phyloP scores from a whole-genome alignment of 1,140 invertebrate genomes.

The Drosophila malerkotliana region DNA sequence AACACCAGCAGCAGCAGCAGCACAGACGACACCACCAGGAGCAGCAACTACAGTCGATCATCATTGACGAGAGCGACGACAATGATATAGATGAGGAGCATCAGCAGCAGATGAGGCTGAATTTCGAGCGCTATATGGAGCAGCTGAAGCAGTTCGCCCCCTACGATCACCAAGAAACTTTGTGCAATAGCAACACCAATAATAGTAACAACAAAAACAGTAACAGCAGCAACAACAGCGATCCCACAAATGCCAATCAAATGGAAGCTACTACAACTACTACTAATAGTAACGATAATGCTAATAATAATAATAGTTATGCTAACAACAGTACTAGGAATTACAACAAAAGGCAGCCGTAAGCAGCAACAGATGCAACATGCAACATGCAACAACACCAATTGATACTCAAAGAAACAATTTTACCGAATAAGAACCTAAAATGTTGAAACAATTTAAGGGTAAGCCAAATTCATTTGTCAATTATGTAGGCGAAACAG shows the following conservation, averaged over 20 bases:
- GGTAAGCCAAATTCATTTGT: conserved; percentile 80
- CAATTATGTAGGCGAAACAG: conserved; percentile 61
- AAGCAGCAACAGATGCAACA: conserved; percentile 17
- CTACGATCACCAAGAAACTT: conserved; percentile 35
- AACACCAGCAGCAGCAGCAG: conserved; percentile 6
- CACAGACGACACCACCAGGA: conserved; percentile 19
- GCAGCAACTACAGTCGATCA: conserved; percentile 54
- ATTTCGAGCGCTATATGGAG: conserved; percentile 69
- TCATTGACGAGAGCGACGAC: conserved; percentile 73
- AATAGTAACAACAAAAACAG: conserved; percentile 37
- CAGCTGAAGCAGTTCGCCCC: conserved; percentile 64
- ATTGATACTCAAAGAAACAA: conserved; percentile 71
- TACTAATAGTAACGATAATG: conserved; percentile 46
- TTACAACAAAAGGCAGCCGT: conserved; percentile 58
- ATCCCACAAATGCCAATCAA: conserved; percentile 72
- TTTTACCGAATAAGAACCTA: conserved; percentile 47
- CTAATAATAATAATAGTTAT: conserved; percentile 51
- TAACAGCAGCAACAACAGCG: conserved; percentile 50
- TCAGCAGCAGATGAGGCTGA: conserved; percentile 53
- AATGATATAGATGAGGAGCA: conserved; percentile 63
- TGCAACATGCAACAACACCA: conserved; percentile 47
- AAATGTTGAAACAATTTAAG: conserved; percentile 71
- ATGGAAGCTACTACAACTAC: conserved; percentile 74
- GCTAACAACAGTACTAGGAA: conserved; percentile 59
- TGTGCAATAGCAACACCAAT: conserved; percentile 69